These are phyloP conservation scores for Phataginus tricuspis DNA, from an alignment of 2,797 vertebrate species.

Conservation along the genomic window DNA sequence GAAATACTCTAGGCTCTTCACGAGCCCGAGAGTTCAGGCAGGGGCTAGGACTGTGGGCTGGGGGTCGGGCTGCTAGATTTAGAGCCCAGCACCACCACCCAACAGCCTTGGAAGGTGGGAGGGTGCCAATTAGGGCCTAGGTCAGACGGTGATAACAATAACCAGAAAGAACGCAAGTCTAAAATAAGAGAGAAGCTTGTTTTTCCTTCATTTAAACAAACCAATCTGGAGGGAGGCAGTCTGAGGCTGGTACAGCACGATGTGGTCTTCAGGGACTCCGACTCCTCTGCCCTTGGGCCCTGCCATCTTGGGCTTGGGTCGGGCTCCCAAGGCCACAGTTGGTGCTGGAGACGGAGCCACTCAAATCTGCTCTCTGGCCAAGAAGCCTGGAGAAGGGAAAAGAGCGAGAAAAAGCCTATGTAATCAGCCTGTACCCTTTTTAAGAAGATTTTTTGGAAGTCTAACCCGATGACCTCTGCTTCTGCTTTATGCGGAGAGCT, in stretches of 20 bases:
- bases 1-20: neutral
- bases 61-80: neutral
- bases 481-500: neutral
- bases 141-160: conserved; percentile 17
- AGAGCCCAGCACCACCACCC: neutral
- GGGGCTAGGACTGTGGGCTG: neutral
- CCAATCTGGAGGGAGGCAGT: neutral
- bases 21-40: neutral
- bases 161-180: conserved; percentile 19
- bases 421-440: neutral
- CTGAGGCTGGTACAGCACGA: neutral
- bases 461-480: neutral
- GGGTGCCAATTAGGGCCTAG: neutral
- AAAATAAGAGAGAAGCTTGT: neutral
- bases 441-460: neutral
- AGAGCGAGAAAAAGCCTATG: neutral
- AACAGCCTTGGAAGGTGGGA: neutral
- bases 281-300: neutral
- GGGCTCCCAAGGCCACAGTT: neutral
- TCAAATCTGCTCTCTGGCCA: neutral
- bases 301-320: neutral
- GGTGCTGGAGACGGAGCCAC: neutral
- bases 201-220: conserved; percentile 52
- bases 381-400: neutral
- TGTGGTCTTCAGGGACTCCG: neutral